A percentile compares a stretch with the other conserved stretches of the same genome.
Evolutionary conservation across 2,888 invertebrate species (phyloP).

Genomic region (Chromoteleia sp.): DNA sequence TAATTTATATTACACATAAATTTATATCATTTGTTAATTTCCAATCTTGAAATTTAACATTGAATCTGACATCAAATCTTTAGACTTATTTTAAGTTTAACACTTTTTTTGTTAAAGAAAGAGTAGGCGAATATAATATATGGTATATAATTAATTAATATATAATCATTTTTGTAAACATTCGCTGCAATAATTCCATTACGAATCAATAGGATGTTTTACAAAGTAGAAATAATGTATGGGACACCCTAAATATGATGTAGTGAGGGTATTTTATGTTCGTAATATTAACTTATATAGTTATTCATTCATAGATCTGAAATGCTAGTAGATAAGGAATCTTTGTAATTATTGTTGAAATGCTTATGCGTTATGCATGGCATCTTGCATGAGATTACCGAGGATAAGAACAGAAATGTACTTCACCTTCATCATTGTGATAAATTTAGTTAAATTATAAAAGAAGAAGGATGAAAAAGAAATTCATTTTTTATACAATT

Average conservation of each 20-base stretch:
- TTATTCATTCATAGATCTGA: constrained; percentile 38
- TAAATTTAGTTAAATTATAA: constrained; percentile 38
- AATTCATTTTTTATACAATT: constrained; percentile 44
- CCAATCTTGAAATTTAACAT: too few relatives aligned
- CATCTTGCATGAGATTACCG: constrained; percentile 42
- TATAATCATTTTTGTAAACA: not conserved
- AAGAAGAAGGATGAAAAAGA: constrained; percentile 21
- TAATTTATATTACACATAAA: too few relatives aligned
- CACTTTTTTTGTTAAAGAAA: too few relatives aligned
- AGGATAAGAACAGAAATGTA: constrained; percentile 33
- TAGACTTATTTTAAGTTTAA: too few relatives aligned
- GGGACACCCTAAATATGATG: constrained; percentile 10
- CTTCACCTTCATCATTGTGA: constrained; percentile 41
- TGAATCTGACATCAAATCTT: too few relatives aligned
- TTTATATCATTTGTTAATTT: too few relatives aligned
- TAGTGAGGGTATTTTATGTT: constrained; percentile 17
- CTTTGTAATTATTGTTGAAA: constrained; percentile 55
- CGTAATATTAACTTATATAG: constrained; percentile 32
- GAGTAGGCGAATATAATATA: not conserved
- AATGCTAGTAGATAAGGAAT: constrained; percentile 28
- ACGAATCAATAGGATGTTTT: constrained; percentile 9
- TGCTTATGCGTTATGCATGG: constrained; percentile 53
- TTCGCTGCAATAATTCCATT: constrained; percentile 7
- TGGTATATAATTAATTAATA: too few relatives aligned
- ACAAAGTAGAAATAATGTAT: constrained; percentile 30